Base-by-base conservation (phyloP, 2,797 vertebrate species). In the Lithobates pipiens region DNA sequence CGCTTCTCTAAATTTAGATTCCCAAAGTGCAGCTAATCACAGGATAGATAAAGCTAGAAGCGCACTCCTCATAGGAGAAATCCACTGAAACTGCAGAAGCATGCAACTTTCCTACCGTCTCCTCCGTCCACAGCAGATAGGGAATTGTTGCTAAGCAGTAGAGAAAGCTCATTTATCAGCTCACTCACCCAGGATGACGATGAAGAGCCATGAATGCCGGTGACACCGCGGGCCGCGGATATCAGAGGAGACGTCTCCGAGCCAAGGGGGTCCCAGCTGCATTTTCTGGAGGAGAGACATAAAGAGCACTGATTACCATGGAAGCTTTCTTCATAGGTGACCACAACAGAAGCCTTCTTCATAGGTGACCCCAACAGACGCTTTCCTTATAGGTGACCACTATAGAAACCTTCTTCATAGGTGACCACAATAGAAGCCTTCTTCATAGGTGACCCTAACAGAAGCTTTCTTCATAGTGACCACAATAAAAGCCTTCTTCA, bases 161-260 rank as follows among this genome's bases (percentile, higher is more conserved):
- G 1, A 82, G 8, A 27, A 39, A 82, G 18, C 21, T 71, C 44
- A 69, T 70, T 50, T 50, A 27, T 42, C 10, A 57, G 50, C 11
- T 36, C 71, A 80, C 84, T 80, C 80, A 85, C 84, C 77, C 61
- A 85, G n/a, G 42, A 32, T 46, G 39, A 70, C 15, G 18, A 78
- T 18, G 44, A 61, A 23, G 8, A 85, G 42, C 72, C 77, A 69
- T 44, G 77, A 61, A 32, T 84, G 75, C 27, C 74, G 74, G 18
- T 65, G 69, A 54, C 80, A 74, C 9, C 29, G 11, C 21, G 36
- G 36, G 5, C 54, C 71, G 29, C 44, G 34, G 23, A 42, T 79
- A 50, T 18, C 34, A 10, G 46, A 50, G 68, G 29, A 54, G n/a
- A 84, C 32, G 10, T 77, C 65, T 29, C 46, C 23, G 3, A 77